Evolutionary conservation across 2,888 invertebrate genomes (phyloP), one percentile per base, ranked within the genome.

Genomic region (Chaetogeoica ovagalla): DNA sequence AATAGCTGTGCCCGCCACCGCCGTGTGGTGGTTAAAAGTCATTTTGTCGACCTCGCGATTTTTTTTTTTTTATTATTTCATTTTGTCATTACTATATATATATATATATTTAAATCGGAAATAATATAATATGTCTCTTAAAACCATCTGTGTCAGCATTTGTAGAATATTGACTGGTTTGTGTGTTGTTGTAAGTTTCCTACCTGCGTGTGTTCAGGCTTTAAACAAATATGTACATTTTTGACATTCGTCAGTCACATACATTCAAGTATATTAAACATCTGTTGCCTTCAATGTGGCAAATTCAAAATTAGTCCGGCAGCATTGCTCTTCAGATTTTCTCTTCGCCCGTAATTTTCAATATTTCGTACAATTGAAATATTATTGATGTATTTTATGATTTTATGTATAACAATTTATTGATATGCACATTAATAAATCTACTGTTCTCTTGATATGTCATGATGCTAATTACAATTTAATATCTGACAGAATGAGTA

Each of bases 91-190:
- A 52, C 11, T 57, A 39, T 52, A 1, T 68, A 23, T 52, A 0
- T 39, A 37, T 59, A n/a, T 71, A n/a, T 11, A 39, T 55, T 65
- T 39, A 39, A 63, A 62, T 55, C 21, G 2, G 37, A 21, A 52
- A 39, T n/a, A 39, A 30, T 15, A 23, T 62, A 11, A 23, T 62
- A 11, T 21, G 39, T 65, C 55, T 48, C 59, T 74, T 65, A 11
- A 15, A 62, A 69, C 52, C 77, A 77, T 77, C 60, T 77, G 77
- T 77, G 69, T 77, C 60, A 39, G 52, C 62, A 55, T 13, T 77
- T 21, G 48, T 8, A 30, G 23, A 48, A 59, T 57, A 48, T 39
- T 23, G 23, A 57, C 15, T 55, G n/a, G 37, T 63, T 63, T 43
- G 13, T 48, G 48, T 30, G 1, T 72, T 60, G 60, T 63, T 65